Percentiles rank a stretch among this genome's conserved stretches.
Evolutionary conservation across 2,888 invertebrate species (phyloP).

Genomic region (Calameuta idolon): DNA sequence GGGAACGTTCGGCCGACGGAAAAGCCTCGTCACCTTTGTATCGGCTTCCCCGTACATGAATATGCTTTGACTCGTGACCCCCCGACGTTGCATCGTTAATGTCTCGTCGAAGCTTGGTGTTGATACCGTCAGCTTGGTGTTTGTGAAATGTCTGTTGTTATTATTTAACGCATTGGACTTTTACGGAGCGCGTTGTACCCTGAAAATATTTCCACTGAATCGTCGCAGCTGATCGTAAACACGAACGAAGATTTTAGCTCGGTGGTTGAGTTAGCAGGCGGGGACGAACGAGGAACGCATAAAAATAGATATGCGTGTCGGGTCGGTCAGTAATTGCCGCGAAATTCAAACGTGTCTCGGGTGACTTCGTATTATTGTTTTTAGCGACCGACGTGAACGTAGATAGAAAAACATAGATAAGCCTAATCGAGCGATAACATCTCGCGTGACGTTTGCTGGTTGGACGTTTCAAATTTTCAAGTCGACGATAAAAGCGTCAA

Average conservation of each 20-base stretch:
- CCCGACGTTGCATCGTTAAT: background rate
- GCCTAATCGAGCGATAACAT: background rate
- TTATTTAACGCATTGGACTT: background rate
- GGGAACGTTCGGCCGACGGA: background rate
- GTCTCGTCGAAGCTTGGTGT: background rate
- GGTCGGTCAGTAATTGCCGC: background rate
- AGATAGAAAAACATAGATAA: background rate
- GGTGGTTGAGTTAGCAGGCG: background rate
- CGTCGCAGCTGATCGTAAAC: background rate
- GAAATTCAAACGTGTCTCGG: background rate
- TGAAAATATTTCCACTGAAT: background rate
- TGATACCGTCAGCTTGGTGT: background rate
- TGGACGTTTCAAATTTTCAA: background rate
- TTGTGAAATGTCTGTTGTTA: background rate
- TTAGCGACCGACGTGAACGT: background rate
- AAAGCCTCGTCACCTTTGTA: background rate
- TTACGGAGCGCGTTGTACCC: background rate
- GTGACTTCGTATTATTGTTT: background rate
- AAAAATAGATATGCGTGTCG: background rate
- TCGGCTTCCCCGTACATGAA: background rate
- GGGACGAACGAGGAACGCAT: background rate
- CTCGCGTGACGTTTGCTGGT: background rate
- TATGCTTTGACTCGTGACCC: background rate
- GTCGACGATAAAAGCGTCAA: background rate
- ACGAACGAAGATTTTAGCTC: background rate